Conservation (phyloP, 2,113 vertebrate genomes). For the Dasypus novemcinctus region DNA sequence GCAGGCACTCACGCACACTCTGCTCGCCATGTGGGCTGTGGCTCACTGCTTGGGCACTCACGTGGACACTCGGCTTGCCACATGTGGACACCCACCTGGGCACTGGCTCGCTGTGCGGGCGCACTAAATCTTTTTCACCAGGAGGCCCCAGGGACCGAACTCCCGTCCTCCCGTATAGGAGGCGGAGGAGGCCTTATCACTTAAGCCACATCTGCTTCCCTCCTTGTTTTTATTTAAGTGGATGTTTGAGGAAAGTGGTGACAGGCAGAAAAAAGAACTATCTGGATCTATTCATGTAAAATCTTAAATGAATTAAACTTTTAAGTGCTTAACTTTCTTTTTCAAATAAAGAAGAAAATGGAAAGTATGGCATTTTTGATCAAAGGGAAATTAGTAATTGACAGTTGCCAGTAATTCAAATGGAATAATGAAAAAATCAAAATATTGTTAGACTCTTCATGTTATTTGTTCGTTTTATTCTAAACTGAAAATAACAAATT, state of each 20-base stretch:
- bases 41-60: no score
- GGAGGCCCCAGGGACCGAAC: no score
- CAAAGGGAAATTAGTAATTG: constrained; percentile 1
- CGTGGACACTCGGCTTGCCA: no score
- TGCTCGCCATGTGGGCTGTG: no score
- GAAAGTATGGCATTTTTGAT: not conserved
- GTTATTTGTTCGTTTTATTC: constrained; percentile 52
- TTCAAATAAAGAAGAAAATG: constrained; percentile 7
- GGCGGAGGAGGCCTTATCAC: no score
- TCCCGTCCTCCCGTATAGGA: no score
- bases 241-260: not conserved
- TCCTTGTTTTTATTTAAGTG: constrained; percentile 41
- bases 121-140: no score
- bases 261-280: not conserved
- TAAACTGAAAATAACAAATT: not conserved
- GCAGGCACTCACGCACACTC: no score
- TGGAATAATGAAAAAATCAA: not conserved
- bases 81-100: no score
- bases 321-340: not conserved
- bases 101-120: no score
- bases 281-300: not conserved
- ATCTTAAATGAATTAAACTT: not conserved
- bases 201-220: no score
- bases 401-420: not conserved
- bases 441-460: not conserved